Evolutionary conservation across 2,888 invertebrate genomes (phyloP).

Genomic region (Loripinus fragilis): DNA sequence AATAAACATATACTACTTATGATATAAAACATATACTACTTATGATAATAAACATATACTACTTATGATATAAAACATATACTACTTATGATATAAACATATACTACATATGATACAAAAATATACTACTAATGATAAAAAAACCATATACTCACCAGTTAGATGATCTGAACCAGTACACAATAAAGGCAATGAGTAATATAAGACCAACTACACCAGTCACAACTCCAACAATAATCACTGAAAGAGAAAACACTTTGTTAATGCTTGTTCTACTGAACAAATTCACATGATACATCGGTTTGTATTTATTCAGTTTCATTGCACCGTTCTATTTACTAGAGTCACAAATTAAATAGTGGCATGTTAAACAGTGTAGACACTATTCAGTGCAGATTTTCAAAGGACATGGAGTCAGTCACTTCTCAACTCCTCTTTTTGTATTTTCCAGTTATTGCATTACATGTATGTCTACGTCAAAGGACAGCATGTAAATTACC

Average conservation of each 20-base stretch:
- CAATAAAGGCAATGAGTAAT: slow-evolving; percentile 16
- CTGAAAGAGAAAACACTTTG: slow-evolving; percentile 35
- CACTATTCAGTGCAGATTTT: no score
- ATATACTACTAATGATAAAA: background rate
- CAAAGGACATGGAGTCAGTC: no score
- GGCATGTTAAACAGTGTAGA: background rate
- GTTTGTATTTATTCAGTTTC: background rate
- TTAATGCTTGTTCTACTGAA: no score
- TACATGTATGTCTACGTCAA: no score
- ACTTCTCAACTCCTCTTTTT: no score
- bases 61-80: no score
- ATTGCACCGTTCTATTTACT: background rate
- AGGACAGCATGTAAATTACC: no score
- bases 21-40: background rate
- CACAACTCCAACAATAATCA: slow-evolving; percentile 27
- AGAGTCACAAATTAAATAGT: background rate
- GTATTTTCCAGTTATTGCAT: no score
- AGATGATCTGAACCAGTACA: slow-evolving; percentile 25
- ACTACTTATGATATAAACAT: background rate
- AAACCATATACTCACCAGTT: slow-evolving; percentile 30
- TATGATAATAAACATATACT: no score
- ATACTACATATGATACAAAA: background rate
- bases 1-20: no score
- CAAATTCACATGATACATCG: background rate
- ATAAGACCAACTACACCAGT: slow-evolving; percentile 25